Conservation (phyloP, 1,140 invertebrate species). For the Episyrphus balteatus region DNA sequence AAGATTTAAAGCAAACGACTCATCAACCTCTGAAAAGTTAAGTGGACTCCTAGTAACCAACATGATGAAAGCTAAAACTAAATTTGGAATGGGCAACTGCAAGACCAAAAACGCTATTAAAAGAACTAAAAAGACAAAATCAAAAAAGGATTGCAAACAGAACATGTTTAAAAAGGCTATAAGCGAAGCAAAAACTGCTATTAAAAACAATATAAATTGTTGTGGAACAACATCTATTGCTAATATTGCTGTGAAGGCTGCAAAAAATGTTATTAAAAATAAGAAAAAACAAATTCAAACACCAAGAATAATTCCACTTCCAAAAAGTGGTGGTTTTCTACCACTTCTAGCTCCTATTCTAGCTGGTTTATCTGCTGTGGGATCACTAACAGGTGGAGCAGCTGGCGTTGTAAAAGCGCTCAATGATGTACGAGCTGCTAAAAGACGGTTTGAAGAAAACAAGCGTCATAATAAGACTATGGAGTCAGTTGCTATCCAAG, state of each 20-base stretch:
- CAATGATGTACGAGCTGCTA: constrained; percentile 11
- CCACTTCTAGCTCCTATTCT: constrained; percentile 23
- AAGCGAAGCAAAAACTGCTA: background rate
- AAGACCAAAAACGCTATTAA: too few species aligned
- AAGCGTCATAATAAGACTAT: constrained; percentile 16
- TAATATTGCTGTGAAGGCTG: constrained; percentile 5
- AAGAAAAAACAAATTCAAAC: constrained; percentile 2
- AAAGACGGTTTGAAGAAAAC: constrained; percentile 8
- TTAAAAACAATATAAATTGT: background rate
- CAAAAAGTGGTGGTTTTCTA: constrained; percentile 24
- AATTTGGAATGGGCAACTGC: background rate
- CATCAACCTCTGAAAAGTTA: constrained; percentile 7
- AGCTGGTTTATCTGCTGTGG: constrained; percentile 20
- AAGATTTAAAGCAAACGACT: constrained; percentile 27
- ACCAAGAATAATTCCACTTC: constrained; percentile 21
- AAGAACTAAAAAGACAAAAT: background rate
- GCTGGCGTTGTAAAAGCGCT: constrained; percentile 10
- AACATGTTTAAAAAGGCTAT: background rate
- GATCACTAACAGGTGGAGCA: constrained; percentile 15
- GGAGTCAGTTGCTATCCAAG: constrained; percentile 12
- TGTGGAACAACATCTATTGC: background rate
- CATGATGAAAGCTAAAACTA: background rate
- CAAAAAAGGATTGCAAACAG: background rate
- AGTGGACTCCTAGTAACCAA: background rate
- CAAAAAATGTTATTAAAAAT: constrained; percentile 7